A percentile compares a stretch with the other conserved stretches of the same genome.
Evolutionary conservation across 2,113 vertebrate genomes (phyloP).

Genomic region (Myotis lucifugus): DNA sequence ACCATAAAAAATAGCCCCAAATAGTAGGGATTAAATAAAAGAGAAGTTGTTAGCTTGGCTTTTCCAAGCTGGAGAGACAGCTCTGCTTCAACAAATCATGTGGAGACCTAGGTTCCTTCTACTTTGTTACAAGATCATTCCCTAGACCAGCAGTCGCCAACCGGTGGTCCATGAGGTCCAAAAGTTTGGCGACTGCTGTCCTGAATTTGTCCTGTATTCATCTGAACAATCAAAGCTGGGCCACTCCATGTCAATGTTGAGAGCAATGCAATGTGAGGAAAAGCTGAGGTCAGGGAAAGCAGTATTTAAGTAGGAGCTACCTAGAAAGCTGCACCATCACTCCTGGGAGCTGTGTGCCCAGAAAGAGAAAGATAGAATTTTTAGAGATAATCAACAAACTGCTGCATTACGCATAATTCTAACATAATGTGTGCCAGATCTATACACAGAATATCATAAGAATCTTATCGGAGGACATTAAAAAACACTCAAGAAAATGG

Average conservation of each 20-base stretch:
- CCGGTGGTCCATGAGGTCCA: too few relatives aligned
- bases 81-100: not conserved
- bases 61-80: not conserved
- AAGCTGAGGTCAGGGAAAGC: not conserved
- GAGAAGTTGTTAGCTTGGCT: not conserved
- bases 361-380: not conserved
- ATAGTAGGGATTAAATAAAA: not conserved
- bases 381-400: not conserved
- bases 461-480: not conserved
- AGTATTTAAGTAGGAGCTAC: not conserved
- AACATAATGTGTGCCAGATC: not conserved
- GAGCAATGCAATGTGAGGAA: not conserved
- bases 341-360: not conserved
- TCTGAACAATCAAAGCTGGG: not conserved
- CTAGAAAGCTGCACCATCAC: too few relatives aligned
- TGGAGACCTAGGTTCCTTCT: not conserved
- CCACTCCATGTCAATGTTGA: not conserved
- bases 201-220: not conserved
- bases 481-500: not conserved
- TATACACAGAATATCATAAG: not conserved
- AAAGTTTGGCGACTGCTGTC: too few relatives aligned
- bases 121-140: not conserved
- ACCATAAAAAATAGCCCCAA: not conserved
- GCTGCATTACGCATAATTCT: not conserved
- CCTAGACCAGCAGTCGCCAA: not conserved